phyloP scores from a whole-genome alignment of 2,113 vertebrate genomes.

The Perca fluviatilis region DNA sequence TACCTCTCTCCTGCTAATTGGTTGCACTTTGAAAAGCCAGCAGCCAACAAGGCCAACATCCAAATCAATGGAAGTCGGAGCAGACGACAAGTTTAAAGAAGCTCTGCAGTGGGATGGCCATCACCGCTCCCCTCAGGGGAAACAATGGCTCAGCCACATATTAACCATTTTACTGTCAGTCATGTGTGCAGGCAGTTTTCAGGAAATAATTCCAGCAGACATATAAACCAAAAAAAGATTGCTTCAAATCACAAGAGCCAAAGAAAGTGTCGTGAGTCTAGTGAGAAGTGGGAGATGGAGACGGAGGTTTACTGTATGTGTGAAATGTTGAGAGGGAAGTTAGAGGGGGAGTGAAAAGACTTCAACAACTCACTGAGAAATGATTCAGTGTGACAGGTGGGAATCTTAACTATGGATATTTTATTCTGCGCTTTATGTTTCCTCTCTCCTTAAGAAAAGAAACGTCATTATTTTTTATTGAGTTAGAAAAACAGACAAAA shows the following conservation, averaged over 20 bases:
- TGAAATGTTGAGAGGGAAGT: conserved; percentile 25
- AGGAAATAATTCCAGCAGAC: not conserved
- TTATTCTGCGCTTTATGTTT: not conserved
- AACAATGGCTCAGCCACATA: conserved; percentile 33
- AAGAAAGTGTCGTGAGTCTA: not conserved
- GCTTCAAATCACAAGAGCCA: not conserved
- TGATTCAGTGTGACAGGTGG: conserved; percentile 11
- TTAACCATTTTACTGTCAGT: conserved; percentile 13
- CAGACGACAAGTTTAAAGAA: conserved; percentile 23
- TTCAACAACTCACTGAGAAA: conserved; percentile 11
- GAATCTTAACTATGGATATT: conserved; percentile 23
- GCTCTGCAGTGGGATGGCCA: conserved; percentile 9
- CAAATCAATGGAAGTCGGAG: conserved; percentile 16
- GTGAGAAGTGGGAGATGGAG: not conserved
- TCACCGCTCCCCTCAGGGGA: conserved; percentile 8
- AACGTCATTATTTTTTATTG: not conserved
- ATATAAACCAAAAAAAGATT: not conserved
- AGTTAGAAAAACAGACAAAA: not conserved
- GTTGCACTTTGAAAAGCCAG: conserved; percentile 9
- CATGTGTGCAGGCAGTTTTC: not conserved
- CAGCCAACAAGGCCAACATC: conserved; percentile 17
- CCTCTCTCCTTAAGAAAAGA: not conserved
- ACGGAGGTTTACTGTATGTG: not conserved
- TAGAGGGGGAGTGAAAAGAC: conserved; percentile 9
- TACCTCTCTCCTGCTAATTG: conserved; percentile 1